Conservation (phyloP, 1,140 invertebrate genomes). For the Polypedilum vanderplanki region DNA sequence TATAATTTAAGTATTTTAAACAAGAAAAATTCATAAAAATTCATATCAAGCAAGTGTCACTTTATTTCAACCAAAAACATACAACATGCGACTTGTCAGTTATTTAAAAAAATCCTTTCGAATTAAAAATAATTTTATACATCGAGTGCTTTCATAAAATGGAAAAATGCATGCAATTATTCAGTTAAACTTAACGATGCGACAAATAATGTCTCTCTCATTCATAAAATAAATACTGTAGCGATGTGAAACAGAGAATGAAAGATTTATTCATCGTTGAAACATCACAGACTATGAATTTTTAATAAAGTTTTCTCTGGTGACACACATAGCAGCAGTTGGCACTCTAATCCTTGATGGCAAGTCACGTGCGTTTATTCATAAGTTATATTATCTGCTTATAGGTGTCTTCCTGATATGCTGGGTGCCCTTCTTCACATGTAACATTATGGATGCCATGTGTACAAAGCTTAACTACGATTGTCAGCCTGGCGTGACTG, state of each 20-base stretch:
- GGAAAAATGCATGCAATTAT: background rate
- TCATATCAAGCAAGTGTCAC: no score
- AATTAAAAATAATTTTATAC: no score
- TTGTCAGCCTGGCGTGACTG: constrained; percentile 79
- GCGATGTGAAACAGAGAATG: background rate
- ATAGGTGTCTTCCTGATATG: constrained; percentile 89
- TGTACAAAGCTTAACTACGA: constrained; percentile 68
- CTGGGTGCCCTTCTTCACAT: constrained; percentile 99
- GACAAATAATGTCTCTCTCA: background rate
- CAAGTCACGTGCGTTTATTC: background rate
- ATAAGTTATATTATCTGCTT: constrained; percentile 23
- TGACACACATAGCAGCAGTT: no score
- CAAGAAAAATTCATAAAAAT: no score
- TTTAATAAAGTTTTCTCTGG: background rate
- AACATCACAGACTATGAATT: background rate
- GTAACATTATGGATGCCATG: constrained; percentile 94
- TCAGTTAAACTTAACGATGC: background rate
- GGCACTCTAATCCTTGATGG: background rate
- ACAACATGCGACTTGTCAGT: no score
- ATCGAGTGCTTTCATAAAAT: no score
- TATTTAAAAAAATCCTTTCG: no score
- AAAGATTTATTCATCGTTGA: background rate
- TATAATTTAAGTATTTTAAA: no score
- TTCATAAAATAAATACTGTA: background rate
- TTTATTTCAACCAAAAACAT: no score